phyloP scores from a whole-genome alignment of 2,888 invertebrate species.

The Drosophila borborema region DNA sequence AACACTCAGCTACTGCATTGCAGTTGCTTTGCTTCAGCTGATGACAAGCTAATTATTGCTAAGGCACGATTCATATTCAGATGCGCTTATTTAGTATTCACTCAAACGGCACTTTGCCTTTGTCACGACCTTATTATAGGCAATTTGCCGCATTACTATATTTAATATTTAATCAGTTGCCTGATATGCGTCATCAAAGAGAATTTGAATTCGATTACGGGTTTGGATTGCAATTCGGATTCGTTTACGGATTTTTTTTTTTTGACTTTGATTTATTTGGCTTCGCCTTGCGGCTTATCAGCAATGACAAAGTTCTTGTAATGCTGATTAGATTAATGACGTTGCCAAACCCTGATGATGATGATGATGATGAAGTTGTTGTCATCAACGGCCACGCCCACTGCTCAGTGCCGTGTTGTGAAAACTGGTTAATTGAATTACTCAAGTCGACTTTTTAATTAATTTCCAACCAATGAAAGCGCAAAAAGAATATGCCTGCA shows the following conservation, averaged over 20 bases:
- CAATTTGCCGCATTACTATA: constrained; percentile 47
- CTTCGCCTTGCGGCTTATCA: constrained; percentile 35
- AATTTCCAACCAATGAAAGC: constrained; percentile 25
- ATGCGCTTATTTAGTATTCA: constrained; percentile 4
- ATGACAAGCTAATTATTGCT: background rate
- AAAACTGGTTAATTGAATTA: constrained; percentile 38
- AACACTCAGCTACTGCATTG: background rate
- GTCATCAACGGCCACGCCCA: constrained; percentile 21
- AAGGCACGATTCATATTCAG: constrained; percentile 5
- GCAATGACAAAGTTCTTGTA: constrained; percentile 41
- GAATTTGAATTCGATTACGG: constrained; percentile 9
- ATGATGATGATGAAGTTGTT: constrained; percentile 21
- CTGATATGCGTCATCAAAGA: constrained; percentile 37
- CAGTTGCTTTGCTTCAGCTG: background rate
- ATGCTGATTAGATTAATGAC: constrained; percentile 25
- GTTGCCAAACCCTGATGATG: constrained; percentile 7
- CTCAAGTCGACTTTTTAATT: constrained; percentile 42
- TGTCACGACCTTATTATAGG: constrained; percentile 41
- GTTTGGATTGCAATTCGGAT: background rate
- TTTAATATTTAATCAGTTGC: constrained; percentile 56
- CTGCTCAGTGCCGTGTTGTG: background rate
- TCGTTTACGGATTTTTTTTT: background rate
- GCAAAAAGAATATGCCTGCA: constrained; percentile 24
- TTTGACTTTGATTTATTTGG: constrained; percentile 14
- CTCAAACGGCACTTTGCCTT: constrained; percentile 1